Base-by-base conservation (phyloP, 2,888 invertebrate species). In the Cryptophagus acutangulus region DNA sequence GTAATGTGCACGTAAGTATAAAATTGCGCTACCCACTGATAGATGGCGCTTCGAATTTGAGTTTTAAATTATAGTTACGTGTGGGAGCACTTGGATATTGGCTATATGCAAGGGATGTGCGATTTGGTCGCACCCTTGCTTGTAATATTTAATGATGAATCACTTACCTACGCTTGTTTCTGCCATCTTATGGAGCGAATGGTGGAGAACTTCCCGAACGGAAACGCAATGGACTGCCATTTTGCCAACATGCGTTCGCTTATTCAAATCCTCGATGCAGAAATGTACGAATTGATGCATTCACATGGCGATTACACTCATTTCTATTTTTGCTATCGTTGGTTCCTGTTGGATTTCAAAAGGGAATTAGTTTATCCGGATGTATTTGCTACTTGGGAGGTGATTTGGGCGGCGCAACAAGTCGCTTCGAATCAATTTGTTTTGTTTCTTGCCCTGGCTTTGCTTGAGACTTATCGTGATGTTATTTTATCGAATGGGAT, bases 101-200 rank as follows among this genome's bases (percentile, higher is more conserved):
- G 95, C 8, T 96, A 96, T 72, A 90, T 95, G 78, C 95, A 95
- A 69, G 95, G 95, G 57, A 96, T 95, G 95, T 95, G 95, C 68
- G 95, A 95, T 71, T 74, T 96, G 43, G 90, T 87, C 1, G 95
- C 95, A 0, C 95, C 94, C 0, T 72, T 96, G 1, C 75, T 96
- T 13, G 94, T 95, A 10, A 84, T 90, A 60, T 84, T 93, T 72
- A 86, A 90, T 61, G 93, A 96, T 65, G 95, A 95, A 69, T 87
- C 91, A 0, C 70, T 85, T 8, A 86, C 93, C 1, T 92, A 94
- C 65, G 89, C 90, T 43, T 87, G 94, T 63, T 96, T 96, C 72
- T 84, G 87, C 54, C 81, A 84, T 38, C 74, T 95, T 41, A 96
- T 96, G 95, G 79, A 82, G 48, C 76, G 93, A 30, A 91, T 95